Conservation (phyloP, 2,888 invertebrate species). For the Lasioglossum lativentre region DNA sequence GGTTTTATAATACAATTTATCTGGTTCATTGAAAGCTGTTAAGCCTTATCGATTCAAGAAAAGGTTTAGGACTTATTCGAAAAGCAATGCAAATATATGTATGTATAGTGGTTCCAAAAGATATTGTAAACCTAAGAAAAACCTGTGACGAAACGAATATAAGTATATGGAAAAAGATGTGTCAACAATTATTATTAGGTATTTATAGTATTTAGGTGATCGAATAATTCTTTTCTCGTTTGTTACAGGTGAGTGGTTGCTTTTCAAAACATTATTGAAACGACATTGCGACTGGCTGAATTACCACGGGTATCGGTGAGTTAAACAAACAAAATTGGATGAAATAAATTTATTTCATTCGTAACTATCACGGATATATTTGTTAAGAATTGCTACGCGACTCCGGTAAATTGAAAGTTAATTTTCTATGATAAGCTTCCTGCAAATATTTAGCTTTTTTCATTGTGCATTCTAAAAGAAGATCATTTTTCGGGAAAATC, state of each 20-base stretch:
- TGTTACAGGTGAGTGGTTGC: conserved; percentile 64
- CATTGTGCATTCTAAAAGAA: neutral
- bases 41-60: too few relatives aligned
- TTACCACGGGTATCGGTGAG: conserved; percentile 40
- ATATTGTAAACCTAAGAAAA: too few relatives aligned
- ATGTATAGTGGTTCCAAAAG: too few relatives aligned
- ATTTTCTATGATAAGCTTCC: neutral
- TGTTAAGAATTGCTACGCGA: neutral
- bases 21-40: neutral
- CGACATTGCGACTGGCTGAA: conserved; percentile 32
- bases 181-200: neutral
- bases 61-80: neutral
- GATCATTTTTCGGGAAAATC: conserved; percentile 6
- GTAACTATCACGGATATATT: neutral
- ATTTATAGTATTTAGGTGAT: neutral
- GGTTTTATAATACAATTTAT: neutral
- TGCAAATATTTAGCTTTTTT: neutral
- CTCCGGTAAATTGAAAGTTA: neutral
- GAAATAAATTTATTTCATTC: neutral
- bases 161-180: neutral
- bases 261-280: conserved; percentile 39
- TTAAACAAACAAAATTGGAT: conserved; percentile 1
- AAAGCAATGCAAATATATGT: neutral
- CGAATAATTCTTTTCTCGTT: neutral
- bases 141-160: neutral